Conservation (phyloP, 2,888 invertebrate species). For the Bursaphelenchus okinawaensis region DNA sequence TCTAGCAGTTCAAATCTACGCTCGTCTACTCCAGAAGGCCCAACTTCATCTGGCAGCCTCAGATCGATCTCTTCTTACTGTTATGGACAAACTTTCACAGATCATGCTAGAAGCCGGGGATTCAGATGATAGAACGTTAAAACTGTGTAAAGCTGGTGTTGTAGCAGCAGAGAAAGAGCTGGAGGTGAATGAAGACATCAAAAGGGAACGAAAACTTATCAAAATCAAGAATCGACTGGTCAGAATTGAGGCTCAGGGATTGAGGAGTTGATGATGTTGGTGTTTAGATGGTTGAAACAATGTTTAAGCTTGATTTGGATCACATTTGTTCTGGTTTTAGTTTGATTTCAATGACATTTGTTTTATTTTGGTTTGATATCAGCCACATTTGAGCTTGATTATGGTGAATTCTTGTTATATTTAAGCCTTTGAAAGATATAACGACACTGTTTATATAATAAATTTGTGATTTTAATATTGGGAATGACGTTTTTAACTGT, state of each 20-base stretch:
- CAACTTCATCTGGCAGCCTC: constrained; percentile 16
- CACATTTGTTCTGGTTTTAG: no score
- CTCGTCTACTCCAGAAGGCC: constrained; percentile 23
- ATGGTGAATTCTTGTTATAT: no score
- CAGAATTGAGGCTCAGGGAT: constrained; percentile 3
- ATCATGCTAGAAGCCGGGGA: constrained; percentile 29
- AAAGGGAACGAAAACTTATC: constrained; percentile 29
- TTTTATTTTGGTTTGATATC: no score
- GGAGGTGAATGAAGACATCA: constrained; percentile 22
- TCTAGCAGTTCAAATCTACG: constrained; percentile 22
- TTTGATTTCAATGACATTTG: no score
- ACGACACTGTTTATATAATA: no score
- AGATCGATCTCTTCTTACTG: constrained; percentile 29
- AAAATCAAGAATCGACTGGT: constrained; percentile 29
- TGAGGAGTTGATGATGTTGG: no score
- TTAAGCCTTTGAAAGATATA: no score
- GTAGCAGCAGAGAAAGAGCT: constrained; percentile 26
- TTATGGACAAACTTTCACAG: constrained; percentile 29
- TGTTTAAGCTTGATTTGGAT: no score
- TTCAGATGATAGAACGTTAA: constrained; percentile 17
- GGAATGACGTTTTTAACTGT: no score
- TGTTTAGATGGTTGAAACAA: no score
- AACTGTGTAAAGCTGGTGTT: constrained; percentile 17
- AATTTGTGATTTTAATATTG: no score
- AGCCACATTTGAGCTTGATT: no score